These are phyloP conservation scores for Prunella fulvescens DNA, from an alignment of 2,113 vertebrate species.

Conservation along the genomic window DNA sequence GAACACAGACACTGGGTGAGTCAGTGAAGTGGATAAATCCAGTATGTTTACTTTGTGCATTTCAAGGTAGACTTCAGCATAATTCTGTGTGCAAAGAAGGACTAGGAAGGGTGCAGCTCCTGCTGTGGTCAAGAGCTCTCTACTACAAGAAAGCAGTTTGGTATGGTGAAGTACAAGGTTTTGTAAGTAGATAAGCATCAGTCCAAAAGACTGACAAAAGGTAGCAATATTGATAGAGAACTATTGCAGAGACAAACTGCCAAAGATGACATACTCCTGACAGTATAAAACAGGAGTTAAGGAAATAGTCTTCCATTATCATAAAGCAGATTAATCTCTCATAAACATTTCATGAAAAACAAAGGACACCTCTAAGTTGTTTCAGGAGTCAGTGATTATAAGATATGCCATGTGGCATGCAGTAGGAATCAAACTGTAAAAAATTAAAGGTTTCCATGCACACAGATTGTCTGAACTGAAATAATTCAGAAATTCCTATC, in stretches of 20 bases:
- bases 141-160: neutral
- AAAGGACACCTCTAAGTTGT: neutral
- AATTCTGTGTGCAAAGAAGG: neutral
- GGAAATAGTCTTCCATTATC: neutral
- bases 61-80: neutral
- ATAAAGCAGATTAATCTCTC: neutral
- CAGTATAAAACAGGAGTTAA: neutral
- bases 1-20: neutral
- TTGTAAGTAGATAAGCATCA: neutral
- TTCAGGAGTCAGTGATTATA: neutral
- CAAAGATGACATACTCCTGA: neutral
- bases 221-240: neutral
- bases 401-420: neutral
- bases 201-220: neutral
- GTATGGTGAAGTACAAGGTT: neutral
- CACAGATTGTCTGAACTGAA: neutral
- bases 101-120: neutral
- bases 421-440: neutral
- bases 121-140: neutral
- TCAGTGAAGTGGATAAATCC: neutral
- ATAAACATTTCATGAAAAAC: neutral
- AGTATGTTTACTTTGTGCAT: neutral
- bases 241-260: neutral
- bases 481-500: neutral
- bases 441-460: neutral